Evolutionary conservation across 1,140 invertebrate species (phyloP).

Genomic region (Zaprionus vittiger): DNA sequence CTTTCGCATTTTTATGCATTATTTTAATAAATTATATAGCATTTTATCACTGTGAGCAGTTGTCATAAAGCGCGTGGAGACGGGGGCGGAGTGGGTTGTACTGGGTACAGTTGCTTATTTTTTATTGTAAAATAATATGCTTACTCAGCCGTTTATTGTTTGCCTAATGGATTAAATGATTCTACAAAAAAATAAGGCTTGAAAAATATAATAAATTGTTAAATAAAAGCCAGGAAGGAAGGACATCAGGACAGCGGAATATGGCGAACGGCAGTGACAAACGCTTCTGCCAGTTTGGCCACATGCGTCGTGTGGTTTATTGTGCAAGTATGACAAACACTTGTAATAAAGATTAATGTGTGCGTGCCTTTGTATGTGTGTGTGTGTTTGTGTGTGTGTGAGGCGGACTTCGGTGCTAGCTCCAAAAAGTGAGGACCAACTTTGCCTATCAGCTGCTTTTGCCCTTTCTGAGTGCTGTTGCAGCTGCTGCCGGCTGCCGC

Average conservation of each 20-base stretch:
- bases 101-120: conserved; percentile 46
- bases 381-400: background rate
- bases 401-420: background rate
- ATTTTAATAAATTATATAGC: conserved; percentile 78
- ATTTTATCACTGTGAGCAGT: conserved; percentile 71
- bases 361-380: conserved; percentile 13
- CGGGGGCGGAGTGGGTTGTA: background rate
- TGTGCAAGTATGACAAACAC: conserved; percentile 68
- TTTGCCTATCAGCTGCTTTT: conserved; percentile 59
- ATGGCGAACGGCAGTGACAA: conserved; percentile 68
- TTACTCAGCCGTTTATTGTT: conserved; percentile 83
- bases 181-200: conserved; percentile 69
- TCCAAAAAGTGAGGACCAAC: conserved; percentile 39
- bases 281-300: conserved; percentile 57
- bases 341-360: conserved; percentile 81
- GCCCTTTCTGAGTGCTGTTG: conserved; percentile 41
- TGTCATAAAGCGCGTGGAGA: conserved; percentile 30
- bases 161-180: conserved; percentile 82
- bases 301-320: conserved; percentile 47
- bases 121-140: conserved; percentile 81
- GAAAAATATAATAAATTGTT: conserved; percentile 77
- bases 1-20: conserved; percentile 56
- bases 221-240: conserved; percentile 64
- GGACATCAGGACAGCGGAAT: conserved; percentile 5
- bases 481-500: conserved; percentile 47